Evolutionary conservation across 1,140 invertebrate genomes (phyloP).

Genomic region (Zaprionus africanus): DNA sequence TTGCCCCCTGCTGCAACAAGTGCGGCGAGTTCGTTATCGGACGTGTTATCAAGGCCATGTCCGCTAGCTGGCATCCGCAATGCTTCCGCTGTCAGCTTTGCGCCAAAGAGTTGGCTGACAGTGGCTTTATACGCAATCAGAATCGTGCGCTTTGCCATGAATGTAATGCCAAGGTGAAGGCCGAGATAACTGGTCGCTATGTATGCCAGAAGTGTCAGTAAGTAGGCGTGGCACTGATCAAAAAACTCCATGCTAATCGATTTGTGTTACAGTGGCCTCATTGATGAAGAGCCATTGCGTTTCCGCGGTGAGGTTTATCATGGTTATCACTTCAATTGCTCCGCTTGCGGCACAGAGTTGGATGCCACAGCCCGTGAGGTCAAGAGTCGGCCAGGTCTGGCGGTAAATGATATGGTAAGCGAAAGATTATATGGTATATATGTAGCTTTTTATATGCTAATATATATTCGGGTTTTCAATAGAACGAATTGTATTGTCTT

Average conservation of each 20-base stretch:
- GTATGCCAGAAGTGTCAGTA: slow-evolving; percentile 99
- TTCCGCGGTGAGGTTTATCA: slow-evolving; percentile 99
- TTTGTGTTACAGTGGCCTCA: slow-evolving; percentile 89
- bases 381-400: slow-evolving; percentile 94
- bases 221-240: slow-evolving; percentile 82
- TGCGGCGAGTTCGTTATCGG: slow-evolving; percentile 99
- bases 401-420: slow-evolving; percentile 92
- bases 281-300: slow-evolving; percentile 98
- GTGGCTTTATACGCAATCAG: slow-evolving; percentile 98
- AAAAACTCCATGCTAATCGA: not conserved
- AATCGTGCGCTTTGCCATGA: slow-evolving; percentile 97
- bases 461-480: not conserved
- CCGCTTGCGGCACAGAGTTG: slow-evolving; percentile 93
- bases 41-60: slow-evolving; percentile 99
- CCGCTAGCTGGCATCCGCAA: slow-evolving; percentile 98
- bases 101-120: slow-evolving; percentile 95
- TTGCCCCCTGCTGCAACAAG: slow-evolving; percentile 98
- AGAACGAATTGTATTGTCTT: slow-evolving; percentile 97
- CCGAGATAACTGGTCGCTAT: slow-evolving; percentile 97
- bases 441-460: too few species aligned
- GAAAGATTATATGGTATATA: not conserved
- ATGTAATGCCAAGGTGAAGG: slow-evolving; percentile 98
- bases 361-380: slow-evolving; percentile 97
- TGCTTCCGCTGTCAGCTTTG: slow-evolving; percentile 99
- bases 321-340: slow-evolving; percentile 99